phyloP scores from a whole-genome alignment of 1,140 invertebrate species.

The Mercenaria mercenaria region DNA sequence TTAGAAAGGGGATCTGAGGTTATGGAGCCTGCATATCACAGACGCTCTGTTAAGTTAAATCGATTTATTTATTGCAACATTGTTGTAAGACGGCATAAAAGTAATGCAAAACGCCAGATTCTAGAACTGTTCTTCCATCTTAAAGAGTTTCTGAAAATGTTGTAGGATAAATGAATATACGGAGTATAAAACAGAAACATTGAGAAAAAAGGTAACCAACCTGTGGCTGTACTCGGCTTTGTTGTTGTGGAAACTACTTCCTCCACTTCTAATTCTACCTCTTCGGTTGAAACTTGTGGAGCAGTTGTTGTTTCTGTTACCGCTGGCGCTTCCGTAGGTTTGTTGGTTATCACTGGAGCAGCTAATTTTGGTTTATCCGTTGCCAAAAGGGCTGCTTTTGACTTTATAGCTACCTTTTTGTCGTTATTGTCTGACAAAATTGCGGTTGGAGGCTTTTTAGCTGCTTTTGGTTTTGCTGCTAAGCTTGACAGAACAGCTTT shows the following conservation, averaged over 20 bases:
- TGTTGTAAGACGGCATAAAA: no score
- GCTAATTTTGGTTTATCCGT: constrained; percentile 39
- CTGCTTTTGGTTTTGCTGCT: not conserved
- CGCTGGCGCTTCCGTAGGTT: not conserved
- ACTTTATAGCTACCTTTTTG: not conserved
- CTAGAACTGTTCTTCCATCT: no score
- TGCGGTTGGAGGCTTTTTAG: constrained; percentile 32
- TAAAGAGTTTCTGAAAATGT: no score
- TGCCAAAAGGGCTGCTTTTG: constrained; percentile 28
- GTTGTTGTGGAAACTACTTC: not conserved
- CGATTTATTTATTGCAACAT: no score
- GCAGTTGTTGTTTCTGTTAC: not conserved
- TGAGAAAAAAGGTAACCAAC: not conserved
- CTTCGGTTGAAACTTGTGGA: not conserved
- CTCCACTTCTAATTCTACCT: constrained; percentile 18
- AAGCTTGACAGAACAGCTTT: constrained; percentile 24
- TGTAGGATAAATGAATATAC: no score
- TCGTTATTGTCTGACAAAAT: constrained; percentile 41
- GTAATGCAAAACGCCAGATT: no score
- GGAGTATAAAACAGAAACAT: no score
- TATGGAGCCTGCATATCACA: no score
- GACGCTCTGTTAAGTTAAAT: no score
- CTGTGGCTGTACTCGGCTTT: not conserved
- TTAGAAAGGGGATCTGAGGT: no score
- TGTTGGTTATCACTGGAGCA: not conserved